Evolutionary conservation across 2,888 invertebrate species (phyloP), one percentile per base, ranked within the genome.

Genomic region (Galerucella calmariensis): DNA sequence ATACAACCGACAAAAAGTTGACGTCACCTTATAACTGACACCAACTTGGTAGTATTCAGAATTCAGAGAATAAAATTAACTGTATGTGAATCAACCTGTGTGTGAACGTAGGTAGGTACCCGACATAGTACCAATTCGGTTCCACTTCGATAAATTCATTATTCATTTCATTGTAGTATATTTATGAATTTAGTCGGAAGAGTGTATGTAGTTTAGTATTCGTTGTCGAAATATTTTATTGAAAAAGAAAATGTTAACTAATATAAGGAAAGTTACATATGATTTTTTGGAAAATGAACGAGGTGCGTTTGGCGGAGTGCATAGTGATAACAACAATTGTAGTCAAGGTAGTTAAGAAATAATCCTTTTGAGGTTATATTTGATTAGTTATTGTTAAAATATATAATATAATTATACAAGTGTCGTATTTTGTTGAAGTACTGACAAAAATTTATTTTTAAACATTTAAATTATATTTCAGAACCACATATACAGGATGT

Each of bases 281-380:
- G 46, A 68, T 24, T 68, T 68, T 59, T 5, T 68, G 6, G 59
- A 68, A 46, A 68, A 68, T 16, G 68, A 68, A 46, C 41, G 44
- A 59, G 11, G 44, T 46, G 20, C 16, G 12, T 68, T 59, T 16
- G 41, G 44, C 16, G 46, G 46, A 9, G 14, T 24, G 44, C 44
- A 10, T 8, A 44, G 44, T 65, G 56, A 16, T 56, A 56, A 56
- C 20, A 56, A 10, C 10, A 10, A 10, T 14, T 14, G n/a, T 56
- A 11, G 16, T 56, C n/a, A 56, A 56, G 56, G 56, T 56, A 16
- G 16, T 20, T 2, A 2, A 9, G 10, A 20, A 56, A 10, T 16
- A 56, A 16, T 2, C 20, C 10, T 10, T 56, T 10, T 10, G 9
- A 41, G 1, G 6, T 16, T 20, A 20, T 56, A 16, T 16, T 12